Evolutionary conservation across 2,113 vertebrate genomes (phyloP).

Genomic region (Saccopteryx leptura): DNA sequence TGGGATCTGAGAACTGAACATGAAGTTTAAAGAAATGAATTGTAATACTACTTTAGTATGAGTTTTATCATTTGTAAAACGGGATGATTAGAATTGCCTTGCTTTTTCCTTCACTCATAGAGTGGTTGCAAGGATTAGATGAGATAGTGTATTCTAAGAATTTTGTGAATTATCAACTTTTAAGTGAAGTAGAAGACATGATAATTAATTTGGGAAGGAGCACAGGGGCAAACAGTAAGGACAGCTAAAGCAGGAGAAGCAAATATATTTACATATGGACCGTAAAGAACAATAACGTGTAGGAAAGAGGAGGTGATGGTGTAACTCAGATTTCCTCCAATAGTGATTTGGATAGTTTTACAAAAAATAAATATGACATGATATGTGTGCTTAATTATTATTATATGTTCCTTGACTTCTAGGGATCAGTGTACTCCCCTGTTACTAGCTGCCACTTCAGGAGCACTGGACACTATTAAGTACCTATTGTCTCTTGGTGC

Average conservation of each 20-base stretch:
- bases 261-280: neutral
- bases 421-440: conserved; percentile 88
- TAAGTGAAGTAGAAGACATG: neutral
- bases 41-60: neutral
- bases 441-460: conserved; percentile 88
- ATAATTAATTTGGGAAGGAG: neutral
- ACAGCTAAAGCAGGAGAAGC: neutral
- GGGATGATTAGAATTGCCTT: neutral
- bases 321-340: neutral
- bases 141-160: neutral
- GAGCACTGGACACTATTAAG: conserved; percentile 88
- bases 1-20: neutral
- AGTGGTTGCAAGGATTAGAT: neutral
- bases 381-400: neutral
- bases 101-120: neutral
- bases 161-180: neutral
- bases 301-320: neutral
- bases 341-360: neutral
- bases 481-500: conserved; percentile 88
- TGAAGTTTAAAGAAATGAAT: conserved; percentile 28
- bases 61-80: neutral
- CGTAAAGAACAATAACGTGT: neutral
- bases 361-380: neutral
- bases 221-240: neutral
- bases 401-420: neutral